phyloP scores from a whole-genome alignment of 2,113 vertebrate species.

The Anguilla japonica region DNA sequence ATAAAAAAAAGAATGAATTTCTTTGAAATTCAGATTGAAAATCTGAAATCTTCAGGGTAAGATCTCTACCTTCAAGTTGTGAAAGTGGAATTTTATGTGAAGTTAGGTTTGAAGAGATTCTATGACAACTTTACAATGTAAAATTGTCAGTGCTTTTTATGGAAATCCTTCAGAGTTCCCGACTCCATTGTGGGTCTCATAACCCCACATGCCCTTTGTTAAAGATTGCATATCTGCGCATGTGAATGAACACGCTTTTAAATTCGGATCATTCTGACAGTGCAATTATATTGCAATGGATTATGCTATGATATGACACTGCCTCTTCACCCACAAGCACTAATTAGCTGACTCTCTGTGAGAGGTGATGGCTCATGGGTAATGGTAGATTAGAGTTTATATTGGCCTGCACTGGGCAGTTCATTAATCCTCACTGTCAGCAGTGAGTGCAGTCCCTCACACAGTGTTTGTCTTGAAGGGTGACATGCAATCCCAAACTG shows the following conservation, averaged over 20 bases:
- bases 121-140: slow-evolving; percentile 5
- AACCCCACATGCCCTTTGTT: not conserved
- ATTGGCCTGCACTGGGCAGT: not conserved
- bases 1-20: not conserved
- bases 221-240: too few relatives aligned
- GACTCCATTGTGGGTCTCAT: not conserved
- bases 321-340: not conserved
- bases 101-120: not conserved
- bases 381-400: not conserved
- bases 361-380: not conserved
- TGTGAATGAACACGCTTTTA: not conserved
- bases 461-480: slow-evolving; percentile 71
- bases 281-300: too few relatives aligned
- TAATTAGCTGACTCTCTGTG: not conserved
- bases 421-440: not conserved
- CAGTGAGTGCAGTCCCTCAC: not conserved
- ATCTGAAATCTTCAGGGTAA: too few relatives aligned
- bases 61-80: too few relatives aligned
- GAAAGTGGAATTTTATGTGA: too few relatives aligned
- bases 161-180: not conserved
- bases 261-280: not conserved
- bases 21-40: not conserved
- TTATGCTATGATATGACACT: not conserved
- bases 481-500: slow-evolving; percentile 85
- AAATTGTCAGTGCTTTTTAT: not conserved